Evolutionary conservation across 1,140 invertebrate species (phyloP), one percentile per base, ranked within the genome.

Genomic region (Zaprionus capensis): DNA sequence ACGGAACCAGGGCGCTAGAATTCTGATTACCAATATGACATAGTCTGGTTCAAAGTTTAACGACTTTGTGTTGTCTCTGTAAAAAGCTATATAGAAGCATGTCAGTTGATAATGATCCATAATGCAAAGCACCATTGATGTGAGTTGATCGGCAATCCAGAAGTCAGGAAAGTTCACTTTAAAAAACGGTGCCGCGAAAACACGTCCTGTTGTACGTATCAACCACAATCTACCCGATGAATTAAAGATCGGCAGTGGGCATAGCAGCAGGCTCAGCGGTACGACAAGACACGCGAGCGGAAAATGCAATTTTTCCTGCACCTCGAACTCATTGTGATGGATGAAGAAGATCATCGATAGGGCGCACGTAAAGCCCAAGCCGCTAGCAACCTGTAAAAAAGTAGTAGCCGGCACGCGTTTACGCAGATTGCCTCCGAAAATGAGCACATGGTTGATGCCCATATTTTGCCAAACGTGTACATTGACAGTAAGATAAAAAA

Each of bases 121-220:
- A 15, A 98, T 93, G 4, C 96, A 95, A 2, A 95, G 94, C 4
- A 94, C 95, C n/a, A 98, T 91, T 73, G 96, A 97, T 87, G 96
- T 98, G 28, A 98, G 93, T 92, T 98, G 97, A 94, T 98, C 97
- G 57, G 96, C 97, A 26, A 98, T 94, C 98, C 98, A 98, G 93
- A 98, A 98, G 93, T 98, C 97, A 36, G 97, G 96, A 91, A 98
- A 98, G 9, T 94, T 95, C 6, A 98, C 98, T 82, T 96, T 95
- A 72, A 96, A 96, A 82, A 98, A 97, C 9, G 97, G 97, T 5
- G 97, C 96, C 14, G 94, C 93, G 59, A 97, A 82, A 55, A 97
- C 95, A 38, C 96, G 93, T 71, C 95, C 94, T 20, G 68, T 5
- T 5, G 82, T 65, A 6, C 76, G 73, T 1, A 93, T 7, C 0